Percentiles rank a stretch among this genome's conserved stretches.
Evolutionary conservation across 2,797 vertebrate species (phyloP).

Genomic region (Channallabes apus): DNA sequence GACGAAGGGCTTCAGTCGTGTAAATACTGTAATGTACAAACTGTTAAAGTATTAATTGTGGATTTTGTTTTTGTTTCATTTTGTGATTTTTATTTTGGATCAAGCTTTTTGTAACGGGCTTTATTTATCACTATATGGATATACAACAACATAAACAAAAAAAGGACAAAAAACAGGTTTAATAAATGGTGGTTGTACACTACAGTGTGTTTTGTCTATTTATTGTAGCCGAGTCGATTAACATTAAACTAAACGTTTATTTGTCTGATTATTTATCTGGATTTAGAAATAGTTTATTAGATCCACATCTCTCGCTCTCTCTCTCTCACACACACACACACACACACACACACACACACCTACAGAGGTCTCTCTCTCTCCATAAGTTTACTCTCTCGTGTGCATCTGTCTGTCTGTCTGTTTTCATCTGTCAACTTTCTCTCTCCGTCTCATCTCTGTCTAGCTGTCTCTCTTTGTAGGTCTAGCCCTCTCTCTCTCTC

Average conservation of each 20-base stretch:
- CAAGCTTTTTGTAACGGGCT: conserved; percentile 75
- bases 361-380: background rate
- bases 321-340: background rate
- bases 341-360: no score
- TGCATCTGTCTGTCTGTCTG: background rate
- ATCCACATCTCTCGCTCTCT: no score
- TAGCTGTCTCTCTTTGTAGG: background rate
- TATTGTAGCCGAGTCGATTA: background rate
- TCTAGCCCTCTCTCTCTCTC: background rate
- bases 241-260: no score
- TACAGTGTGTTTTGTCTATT: background rate
- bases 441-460: background rate
- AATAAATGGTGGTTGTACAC: conserved; percentile 77
- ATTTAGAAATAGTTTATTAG: background rate
- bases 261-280: background rate
- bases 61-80: conserved; percentile 56
- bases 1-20: conserved; percentile 69
- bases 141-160: conserved; percentile 51
- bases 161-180: conserved; percentile 65
- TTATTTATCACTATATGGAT: conserved; percentile 85
- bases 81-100: conserved; percentile 49
- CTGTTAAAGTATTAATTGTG: conserved; percentile 77
- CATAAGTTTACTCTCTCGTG: background rate
- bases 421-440: background rate
- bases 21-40: conserved; percentile 72